Evolutionary conservation across 2,113 vertebrate species (phyloP).

Genomic region (Lepidothrix coronata): DNA sequence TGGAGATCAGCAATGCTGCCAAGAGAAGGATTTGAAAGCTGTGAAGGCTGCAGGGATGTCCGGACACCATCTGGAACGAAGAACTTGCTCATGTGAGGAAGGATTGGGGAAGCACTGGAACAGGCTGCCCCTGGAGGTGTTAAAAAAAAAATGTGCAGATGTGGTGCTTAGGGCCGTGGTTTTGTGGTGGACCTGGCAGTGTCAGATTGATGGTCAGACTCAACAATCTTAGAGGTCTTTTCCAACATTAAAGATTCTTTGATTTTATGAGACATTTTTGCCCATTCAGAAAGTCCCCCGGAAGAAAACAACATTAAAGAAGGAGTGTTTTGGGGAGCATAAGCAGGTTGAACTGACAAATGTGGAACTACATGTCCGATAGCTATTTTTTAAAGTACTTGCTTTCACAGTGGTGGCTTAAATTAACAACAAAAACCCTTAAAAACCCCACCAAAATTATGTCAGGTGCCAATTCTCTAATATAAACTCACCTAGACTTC

Average conservation of each 20-base stretch:
- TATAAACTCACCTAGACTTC: background rate
- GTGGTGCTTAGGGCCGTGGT: no score
- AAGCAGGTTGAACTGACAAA: background rate
- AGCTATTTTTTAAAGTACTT: background rate
- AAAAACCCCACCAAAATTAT: accelerated
- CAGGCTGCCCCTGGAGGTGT: background rate
- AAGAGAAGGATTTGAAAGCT: background rate
- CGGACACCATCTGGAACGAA: background rate
- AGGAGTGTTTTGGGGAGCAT: background rate
- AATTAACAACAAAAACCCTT: background rate
- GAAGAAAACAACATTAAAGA: background rate
- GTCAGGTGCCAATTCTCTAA: background rate
- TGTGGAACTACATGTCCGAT: background rate
- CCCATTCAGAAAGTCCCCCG: background rate
- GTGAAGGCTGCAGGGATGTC: background rate
- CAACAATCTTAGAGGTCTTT: no score
- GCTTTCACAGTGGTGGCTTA: background rate
- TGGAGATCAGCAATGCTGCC: background rate
- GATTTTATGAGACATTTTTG: background rate
- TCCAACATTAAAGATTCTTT: background rate
- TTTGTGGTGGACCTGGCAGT: background rate
- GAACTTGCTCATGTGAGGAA: background rate
- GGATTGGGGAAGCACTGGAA: background rate
- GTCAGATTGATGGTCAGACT: background rate
- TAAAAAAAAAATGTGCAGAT: background rate